Base-by-base conservation (phyloP, 2,113 vertebrate species). In the Rhinopithecus roxellana region DNA sequence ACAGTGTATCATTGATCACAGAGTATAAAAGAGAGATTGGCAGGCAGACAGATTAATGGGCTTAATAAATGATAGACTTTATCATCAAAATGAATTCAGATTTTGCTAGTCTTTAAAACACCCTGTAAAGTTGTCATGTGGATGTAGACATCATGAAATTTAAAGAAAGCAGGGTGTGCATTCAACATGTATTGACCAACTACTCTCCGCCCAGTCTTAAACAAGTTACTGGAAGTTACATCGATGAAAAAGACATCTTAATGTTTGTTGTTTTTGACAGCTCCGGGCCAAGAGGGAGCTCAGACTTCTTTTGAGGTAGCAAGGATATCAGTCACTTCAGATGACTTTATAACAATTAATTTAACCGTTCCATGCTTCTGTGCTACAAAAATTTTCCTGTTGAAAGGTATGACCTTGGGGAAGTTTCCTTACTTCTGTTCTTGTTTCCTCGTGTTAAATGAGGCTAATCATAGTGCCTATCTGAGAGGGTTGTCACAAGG, bases 1-100 rank as follows among this genome's bases (percentile, higher is more conserved):
- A 97, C n/a, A 91, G 8, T 90, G n/a, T 86, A 70, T 96, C 87
- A 91, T 96, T 92, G 96, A 92, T 96, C 72, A 90, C 45, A 81
- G 25, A 82, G 16, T 57, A 5, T 50, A 69, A 80, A 77, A 92
- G n/a, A 83, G 30, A 90, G 92, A 96, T 74, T 88, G 97, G 80
- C 80, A 94, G 74, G 86, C 35, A 85, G 75, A 59, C 38, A 96
- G 88, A 90, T 96, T 94, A 93, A 96, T 83, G 50, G 88, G 72
- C 52, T 97, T 95, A 95, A 90, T 83, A 94, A 96, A 97, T 75
- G 95, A 85, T 92, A 87, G 72, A 88, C 38, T 80, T 55, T 87
- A 90, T 95, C 57, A 16, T 90, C 57, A 92, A 88, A 96, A 90
- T 94, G 90, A 96, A 97, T 81, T 70, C 90, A 94, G 23, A 79